Evolutionary conservation across 2,113 vertebrate species (phyloP).

Genomic region (Rhineura floridana): DNA sequence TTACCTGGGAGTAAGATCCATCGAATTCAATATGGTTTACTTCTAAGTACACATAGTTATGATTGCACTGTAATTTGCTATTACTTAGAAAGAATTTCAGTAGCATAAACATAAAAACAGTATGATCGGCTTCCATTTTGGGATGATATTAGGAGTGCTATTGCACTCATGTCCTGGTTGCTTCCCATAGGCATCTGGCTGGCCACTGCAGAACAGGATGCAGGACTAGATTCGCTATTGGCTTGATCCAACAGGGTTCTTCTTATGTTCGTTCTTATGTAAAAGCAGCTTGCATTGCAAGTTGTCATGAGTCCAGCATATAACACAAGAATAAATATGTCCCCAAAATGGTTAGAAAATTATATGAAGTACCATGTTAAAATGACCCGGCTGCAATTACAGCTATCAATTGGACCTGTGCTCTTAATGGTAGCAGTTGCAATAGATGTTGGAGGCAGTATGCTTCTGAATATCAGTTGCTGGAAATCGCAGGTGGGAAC

Average conservation of each 20-base stretch:
- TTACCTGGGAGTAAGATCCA: too few species aligned
- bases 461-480: too few species aligned
- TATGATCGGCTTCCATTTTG: not conserved
- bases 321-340: not conserved
- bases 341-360: not conserved
- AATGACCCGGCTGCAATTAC: not conserved
- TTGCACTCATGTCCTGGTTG: too few species aligned
- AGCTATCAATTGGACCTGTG: not conserved
- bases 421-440: not conserved
- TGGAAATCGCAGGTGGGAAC: too few species aligned
- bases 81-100: not conserved
- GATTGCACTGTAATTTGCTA: not conserved
- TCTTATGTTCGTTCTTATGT: too few species aligned
- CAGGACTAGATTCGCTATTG: too few species aligned
- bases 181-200: too few species aligned
- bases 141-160: not conserved
- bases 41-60: too few species aligned
- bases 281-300: not conserved
- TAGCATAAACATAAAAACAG: not conserved
- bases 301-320: not conserved
- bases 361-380: not conserved
- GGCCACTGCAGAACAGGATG: too few species aligned
- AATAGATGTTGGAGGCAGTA: too few species aligned
- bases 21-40: too few species aligned
- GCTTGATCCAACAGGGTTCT: too few species aligned